These are phyloP conservation scores for Trissoscelio sp. DNA, from an alignment of 2,888 invertebrate genomes.

Conservation along the genomic window DNA sequence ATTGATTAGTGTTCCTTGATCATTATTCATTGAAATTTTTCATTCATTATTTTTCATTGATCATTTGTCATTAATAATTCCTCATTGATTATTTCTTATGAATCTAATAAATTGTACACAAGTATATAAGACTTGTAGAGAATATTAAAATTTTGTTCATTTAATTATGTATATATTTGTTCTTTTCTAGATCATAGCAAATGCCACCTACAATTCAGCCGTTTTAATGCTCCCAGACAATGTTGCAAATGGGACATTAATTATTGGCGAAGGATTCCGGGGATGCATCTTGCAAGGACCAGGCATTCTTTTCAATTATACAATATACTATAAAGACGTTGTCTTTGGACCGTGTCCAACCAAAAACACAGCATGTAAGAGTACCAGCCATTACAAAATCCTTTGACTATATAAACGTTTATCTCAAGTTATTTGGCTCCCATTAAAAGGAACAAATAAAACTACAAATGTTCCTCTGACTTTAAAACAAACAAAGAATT, in stretches of 20 bases:
- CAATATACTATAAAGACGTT: constrained; percentile 88
- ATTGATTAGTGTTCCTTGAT: too few species aligned
- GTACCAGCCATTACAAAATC: not conserved
- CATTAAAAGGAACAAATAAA: not conserved
- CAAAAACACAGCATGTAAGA: constrained; percentile 89
- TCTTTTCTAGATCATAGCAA: constrained; percentile 76
- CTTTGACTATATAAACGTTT: not conserved
- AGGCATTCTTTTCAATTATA: constrained; percentile 90
- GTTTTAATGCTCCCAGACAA: constrained; percentile 89
- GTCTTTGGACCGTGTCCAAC: constrained; percentile 91
- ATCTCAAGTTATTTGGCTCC: not conserved
- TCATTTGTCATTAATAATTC: too few species aligned
- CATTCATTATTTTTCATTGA: too few species aligned
- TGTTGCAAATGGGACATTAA: constrained; percentile 89
- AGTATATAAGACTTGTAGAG: too few species aligned
- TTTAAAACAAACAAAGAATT: too few species aligned
- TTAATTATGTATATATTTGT: too few species aligned
- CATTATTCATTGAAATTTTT: too few species aligned
- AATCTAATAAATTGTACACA: too few species aligned
- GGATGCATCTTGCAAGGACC: constrained; percentile 95
- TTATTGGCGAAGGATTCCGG: constrained; percentile 91
- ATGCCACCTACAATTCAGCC: constrained; percentile 91
- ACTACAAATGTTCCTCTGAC: too few species aligned
- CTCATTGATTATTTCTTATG: too few species aligned
- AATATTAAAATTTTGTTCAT: too few species aligned